Percentiles rank a stretch among this genome's conserved stretches.
These are phyloP conservation scores for Eupithecia centaureata DNA, from an alignment of 2,888 invertebrate species.

Conservation along the genomic window DNA sequence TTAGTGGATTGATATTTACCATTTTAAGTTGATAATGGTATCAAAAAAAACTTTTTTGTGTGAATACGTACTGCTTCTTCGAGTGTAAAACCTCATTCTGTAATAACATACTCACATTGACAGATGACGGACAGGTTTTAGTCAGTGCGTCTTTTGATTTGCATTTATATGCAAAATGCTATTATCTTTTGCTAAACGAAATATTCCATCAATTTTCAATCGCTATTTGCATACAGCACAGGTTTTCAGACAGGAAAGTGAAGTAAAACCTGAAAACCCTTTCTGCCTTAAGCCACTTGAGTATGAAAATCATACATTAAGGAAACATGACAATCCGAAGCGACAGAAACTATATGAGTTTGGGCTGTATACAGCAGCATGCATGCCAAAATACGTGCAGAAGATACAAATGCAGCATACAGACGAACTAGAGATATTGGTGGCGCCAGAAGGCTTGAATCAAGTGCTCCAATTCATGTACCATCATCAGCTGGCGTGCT, in stretches of 20 bases:
- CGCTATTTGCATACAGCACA: slow-evolving; percentile 39
- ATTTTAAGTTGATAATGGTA: too few relatives aligned
- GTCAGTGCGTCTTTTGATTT: background rate
- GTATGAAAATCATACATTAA: slow-evolving; percentile 56
- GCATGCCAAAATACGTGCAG: slow-evolving; percentile 75
- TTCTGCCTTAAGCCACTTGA: slow-evolving; percentile 62
- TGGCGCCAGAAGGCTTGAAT: slow-evolving; percentile 68
- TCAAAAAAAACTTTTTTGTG: background rate
- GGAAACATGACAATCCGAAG: slow-evolving; percentile 62
- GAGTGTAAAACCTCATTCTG: background rate
- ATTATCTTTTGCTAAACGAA: slow-evolving; percentile 41
- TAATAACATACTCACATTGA: background rate
- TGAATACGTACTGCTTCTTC: background rate
- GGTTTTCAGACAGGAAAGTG: slow-evolving; percentile 12
- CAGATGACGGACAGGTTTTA: background rate
- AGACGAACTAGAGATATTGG: slow-evolving; percentile 70
- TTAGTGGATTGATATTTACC: too few relatives aligned
- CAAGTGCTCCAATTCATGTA: slow-evolving; percentile 67
- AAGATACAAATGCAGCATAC: slow-evolving; percentile 71
- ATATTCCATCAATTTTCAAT: slow-evolving; percentile 34
- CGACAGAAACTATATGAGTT: slow-evolving; percentile 72
- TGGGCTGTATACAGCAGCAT: slow-evolving; percentile 73
- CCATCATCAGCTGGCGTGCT: slow-evolving; percentile 72
- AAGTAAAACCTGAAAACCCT: slow-evolving; percentile 45
- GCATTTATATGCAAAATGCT: slow-evolving; percentile 21